Evolutionary conservation across 2,797 vertebrate species (phyloP).

Genomic region (Phoebastria nigripes): DNA sequence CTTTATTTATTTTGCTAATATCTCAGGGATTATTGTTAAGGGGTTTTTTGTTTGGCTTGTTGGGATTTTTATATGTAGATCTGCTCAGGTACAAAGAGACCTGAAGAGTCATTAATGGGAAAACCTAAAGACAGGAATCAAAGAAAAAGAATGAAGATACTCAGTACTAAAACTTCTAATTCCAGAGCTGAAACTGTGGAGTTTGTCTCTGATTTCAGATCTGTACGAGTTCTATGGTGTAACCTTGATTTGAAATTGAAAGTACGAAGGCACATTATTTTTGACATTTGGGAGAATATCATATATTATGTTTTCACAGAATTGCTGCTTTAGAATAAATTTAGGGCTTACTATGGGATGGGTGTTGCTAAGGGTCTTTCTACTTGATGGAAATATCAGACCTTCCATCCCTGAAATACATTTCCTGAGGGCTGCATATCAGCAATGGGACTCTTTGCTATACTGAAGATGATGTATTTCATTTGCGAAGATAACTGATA

Average conservation of each 20-base stretch:
- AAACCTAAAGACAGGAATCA: not conserved
- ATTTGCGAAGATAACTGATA: constrained; percentile 43
- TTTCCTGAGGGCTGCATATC: constrained; percentile 8
- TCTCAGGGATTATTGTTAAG: not conserved
- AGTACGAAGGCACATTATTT: not conserved
- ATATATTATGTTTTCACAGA: not conserved
- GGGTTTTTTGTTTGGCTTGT: not conserved
- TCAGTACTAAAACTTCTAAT: not conserved
- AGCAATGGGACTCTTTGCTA: not conserved
- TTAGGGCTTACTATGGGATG: not conserved
- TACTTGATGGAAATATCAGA: constrained; percentile 37
- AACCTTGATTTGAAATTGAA: constrained; percentile 7
- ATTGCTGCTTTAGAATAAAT: not conserved
- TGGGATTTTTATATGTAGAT: not conserved
- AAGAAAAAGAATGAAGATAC: not conserved
- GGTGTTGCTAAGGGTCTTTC: not conserved
- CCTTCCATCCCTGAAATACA: constrained; percentile 13
- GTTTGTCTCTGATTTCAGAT: not conserved
- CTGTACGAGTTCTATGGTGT: not conserved
- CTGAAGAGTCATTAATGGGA: not conserved
- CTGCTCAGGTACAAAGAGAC: not conserved
- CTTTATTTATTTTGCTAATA: not conserved
- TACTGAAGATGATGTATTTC: constrained; percentile 52
- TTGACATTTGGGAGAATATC: not conserved
- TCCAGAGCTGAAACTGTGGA: not conserved